Percentiles rank a stretch among this genome's conserved stretches.
These are phyloP conservation scores for Spatulosminthurus flaviceps DNA, from an alignment of 2,888 invertebrate species.

Conservation along the genomic window DNA sequence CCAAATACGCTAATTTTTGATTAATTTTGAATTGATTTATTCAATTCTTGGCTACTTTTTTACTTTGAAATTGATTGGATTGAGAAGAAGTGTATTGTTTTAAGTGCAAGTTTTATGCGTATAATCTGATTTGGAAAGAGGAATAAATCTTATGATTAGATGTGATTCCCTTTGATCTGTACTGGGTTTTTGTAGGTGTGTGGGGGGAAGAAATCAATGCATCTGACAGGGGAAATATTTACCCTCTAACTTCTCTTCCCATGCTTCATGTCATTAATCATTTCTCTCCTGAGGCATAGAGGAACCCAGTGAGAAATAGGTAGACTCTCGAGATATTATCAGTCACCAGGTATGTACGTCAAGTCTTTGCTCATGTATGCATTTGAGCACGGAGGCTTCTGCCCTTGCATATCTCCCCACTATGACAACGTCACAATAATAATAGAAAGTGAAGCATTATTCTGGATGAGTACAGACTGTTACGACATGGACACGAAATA, in stretches of 20 bases:
- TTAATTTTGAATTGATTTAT: too few species aligned
- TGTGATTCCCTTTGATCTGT: slow-evolving; percentile 34
- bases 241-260: slow-evolving; percentile 42
- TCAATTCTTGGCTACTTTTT: too few species aligned
- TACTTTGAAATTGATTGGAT: too few species aligned
- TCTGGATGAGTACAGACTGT: too few species aligned
- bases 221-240: slow-evolving; percentile 47
- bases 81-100: too few species aligned
- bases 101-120: too few species aligned
- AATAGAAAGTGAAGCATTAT: too few species aligned
- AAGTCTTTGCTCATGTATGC: not conserved
- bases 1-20: too few species aligned
- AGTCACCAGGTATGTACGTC: not conserved
- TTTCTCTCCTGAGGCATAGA: not conserved
- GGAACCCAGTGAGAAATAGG: not conserved
- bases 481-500: too few species aligned
- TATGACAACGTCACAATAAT: too few species aligned
- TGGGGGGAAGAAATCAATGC: slow-evolving; percentile 47
- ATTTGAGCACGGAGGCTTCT: too few species aligned
- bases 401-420: too few species aligned
- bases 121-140: not conserved
- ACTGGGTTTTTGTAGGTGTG: not conserved
- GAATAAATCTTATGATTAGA: slow-evolving; percentile 42
- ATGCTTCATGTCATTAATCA: slow-evolving; percentile 35
- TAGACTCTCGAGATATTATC: not conserved